Evolutionary conservation across 2,888 invertebrate species (phyloP).

Genomic region (Cephus pygmeus): DNA sequence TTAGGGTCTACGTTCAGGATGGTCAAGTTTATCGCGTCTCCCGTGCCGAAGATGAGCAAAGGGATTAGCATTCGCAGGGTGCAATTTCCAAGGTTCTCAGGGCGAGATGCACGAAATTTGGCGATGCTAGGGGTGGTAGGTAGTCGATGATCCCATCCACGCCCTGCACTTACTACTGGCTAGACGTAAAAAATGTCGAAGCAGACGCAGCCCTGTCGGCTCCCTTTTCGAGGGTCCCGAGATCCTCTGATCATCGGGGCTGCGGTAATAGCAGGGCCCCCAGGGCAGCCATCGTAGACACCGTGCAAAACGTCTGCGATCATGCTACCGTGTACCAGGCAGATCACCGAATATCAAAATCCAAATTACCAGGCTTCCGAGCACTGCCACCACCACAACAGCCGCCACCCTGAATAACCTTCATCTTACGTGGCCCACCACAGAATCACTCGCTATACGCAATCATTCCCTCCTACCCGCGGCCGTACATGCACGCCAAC

Average conservation of each 20-base stretch:
- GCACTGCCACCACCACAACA: constrained; percentile 11
- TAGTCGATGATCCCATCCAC: background rate
- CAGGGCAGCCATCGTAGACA: constrained; percentile 39
- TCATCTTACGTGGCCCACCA: too few relatives aligned
- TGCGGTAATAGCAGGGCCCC: constrained; percentile 60
- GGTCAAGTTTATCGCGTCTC: background rate
- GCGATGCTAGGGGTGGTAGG: too few relatives aligned
- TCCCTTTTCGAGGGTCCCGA: constrained; percentile 47
- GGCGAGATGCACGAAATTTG: too few relatives aligned
- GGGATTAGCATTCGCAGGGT: constrained; percentile 56
- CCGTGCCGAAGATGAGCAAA: background rate
- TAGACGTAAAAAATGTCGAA: constrained; percentile 65
- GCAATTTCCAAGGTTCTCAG: constrained; percentile 49
- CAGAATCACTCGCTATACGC: too few relatives aligned
- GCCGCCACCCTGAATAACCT: too few relatives aligned
- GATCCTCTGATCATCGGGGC: constrained; percentile 55
- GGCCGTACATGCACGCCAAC: too few relatives aligned
- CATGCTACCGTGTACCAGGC: constrained; percentile 61
- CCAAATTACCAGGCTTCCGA: constrained; percentile 55
- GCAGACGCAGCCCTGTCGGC: constrained; percentile 18
- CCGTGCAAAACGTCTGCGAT: constrained; percentile 32
- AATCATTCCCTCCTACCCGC: too few relatives aligned
- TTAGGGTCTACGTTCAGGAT: constrained; percentile 14
- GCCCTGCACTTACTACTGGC: constrained; percentile 63
- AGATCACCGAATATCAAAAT: constrained; percentile 42